Evolutionary conservation across 2,113 vertebrate species (phyloP).

Genomic region (Epinephelus cyanopodus): DNA sequence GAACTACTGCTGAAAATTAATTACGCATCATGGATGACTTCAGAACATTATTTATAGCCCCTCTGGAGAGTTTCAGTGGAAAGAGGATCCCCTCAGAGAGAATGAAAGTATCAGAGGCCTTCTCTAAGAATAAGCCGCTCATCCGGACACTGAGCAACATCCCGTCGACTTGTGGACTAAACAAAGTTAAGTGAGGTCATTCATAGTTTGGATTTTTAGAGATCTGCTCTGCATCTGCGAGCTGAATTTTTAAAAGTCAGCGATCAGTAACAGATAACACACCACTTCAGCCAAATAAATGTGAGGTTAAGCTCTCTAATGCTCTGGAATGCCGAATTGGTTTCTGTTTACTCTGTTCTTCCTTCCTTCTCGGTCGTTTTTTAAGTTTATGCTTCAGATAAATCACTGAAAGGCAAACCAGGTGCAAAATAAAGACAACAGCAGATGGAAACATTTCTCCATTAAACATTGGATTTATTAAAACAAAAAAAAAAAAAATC

Average conservation of each 20-base stretch:
- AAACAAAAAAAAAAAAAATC: too few species aligned
- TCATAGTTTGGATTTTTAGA: constrained; percentile 36
- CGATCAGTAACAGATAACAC: constrained; percentile 54
- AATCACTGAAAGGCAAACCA: constrained; percentile 16
- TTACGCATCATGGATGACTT: constrained; percentile 75
- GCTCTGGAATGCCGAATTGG: constrained; percentile 48
- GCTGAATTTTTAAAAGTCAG: constrained; percentile 34
- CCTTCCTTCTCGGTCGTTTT: neutral
- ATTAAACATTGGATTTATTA: neutral
- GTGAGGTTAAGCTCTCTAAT: constrained; percentile 29
- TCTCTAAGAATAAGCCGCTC: constrained; percentile 33
- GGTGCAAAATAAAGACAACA: neutral
- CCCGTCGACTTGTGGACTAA: constrained; percentile 11
- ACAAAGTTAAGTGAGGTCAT: constrained; percentile 51
- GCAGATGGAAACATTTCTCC: neutral
- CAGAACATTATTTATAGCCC: constrained; percentile 79
- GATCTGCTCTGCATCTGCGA: constrained; percentile 40
- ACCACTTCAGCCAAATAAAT: constrained; percentile 21
- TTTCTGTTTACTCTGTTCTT: constrained; percentile 42
- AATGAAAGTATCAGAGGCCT: constrained; percentile 48
- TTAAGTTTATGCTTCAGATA: constrained; percentile 15
- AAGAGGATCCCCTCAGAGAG: constrained; percentile 59
- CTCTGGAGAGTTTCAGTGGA: constrained; percentile 43
- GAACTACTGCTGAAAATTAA: constrained; percentile 77
- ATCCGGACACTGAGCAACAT: constrained; percentile 17